Base-by-base conservation (phyloP, 2,888 invertebrate species). In the Germaria angustata region DNA sequence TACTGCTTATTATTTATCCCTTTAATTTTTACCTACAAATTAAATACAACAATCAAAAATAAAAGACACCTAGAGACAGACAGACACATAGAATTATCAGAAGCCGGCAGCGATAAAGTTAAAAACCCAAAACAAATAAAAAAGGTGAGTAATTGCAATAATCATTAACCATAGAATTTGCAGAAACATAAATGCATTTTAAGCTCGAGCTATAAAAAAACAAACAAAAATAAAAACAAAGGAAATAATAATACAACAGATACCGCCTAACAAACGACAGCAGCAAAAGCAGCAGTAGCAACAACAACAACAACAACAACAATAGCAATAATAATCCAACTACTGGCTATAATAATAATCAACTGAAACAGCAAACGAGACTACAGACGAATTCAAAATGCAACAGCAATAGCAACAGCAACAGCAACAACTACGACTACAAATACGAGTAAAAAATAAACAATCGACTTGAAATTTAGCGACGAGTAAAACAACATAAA, bases 291-390 rank as follows among this genome's bases (percentile, higher is more conserved):
- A 57, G 53, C 41, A 72, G 36, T 9, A 61, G 34, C 13, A 66
- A 65, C 49, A 39, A 41, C 66, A 66, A 51, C 68, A 57, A 59
- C 41, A 72, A 46, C 7, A 61, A 44, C 13, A n/a, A n/a, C n/a
- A n/a, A n/a, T n/a, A n/a, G n/a, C n/a, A n/a, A n/a, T n/a, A n/a
- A 65, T 59, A 15, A 11, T 46, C 6, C 63, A 53, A 39, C 44
- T 65, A 55, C 61, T 9, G 57, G 46, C 13, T 13, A 41, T n/a
- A 86, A 87, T 87, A 88, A 87, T 86, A 85, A 83, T 86, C 86
- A 85, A 71, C 59, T 51, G 71, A 77, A 83, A 55, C 46, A 83
- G 80, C 61, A 83, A 80, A 71, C 75, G 6, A 75, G 75, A 59
- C 69, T 65, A 53, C 61, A 63, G 68, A 68, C 78, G 39, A 46